Base-by-base conservation (phyloP, 2,888 invertebrate species). In the Drosophila kanekoi region DNA sequence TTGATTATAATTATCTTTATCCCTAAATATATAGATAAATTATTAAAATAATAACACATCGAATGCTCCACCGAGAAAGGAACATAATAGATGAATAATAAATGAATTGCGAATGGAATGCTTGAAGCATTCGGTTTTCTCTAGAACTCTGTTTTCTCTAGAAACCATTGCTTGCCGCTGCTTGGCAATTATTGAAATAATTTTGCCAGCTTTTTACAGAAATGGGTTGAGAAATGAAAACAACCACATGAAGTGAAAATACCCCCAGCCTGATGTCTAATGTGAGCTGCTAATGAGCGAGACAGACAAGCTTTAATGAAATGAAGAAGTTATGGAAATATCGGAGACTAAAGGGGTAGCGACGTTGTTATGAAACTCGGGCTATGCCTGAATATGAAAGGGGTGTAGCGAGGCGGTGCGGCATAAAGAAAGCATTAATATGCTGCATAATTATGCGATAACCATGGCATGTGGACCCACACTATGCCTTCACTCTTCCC, bases 391-490 rank as follows among this genome's bases (percentile, higher is more conserved):
- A 69, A 73, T 73, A 72, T 67, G 57, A 62, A 69, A 64, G 62
- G 9, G 28, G 14, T 3, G 23, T 11, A 37, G 28, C 5, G 23
- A 13, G 28, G 43, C 37, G 48, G 59, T 23, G 52, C 14, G 54
- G 59, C 51, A 53, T 57, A 65, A 75, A 63, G 76, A 78, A 77
- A 73, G 74, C 78, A 85, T 85, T 87, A 87, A 85, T 87, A 79
- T 82, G 82, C 82, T 79, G 80, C 78, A 87, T 85, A 87, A 85
- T 85, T 85, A 85, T 84, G 81, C 78, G 82, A 82, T 85, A 85
- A 85, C 77, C 80, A 67, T 54, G 58, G 62, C 64, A 66, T 54
- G 63, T 56, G 57, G 45, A 37, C 57, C 37, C 38, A 37, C 28
- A 59, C 35, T 28, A 37, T 51, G 38, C 14, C 67, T 37, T 20